Evolutionary conservation across 2,797 vertebrate genomes (phyloP).

Genomic region (Acomys russatus): DNA sequence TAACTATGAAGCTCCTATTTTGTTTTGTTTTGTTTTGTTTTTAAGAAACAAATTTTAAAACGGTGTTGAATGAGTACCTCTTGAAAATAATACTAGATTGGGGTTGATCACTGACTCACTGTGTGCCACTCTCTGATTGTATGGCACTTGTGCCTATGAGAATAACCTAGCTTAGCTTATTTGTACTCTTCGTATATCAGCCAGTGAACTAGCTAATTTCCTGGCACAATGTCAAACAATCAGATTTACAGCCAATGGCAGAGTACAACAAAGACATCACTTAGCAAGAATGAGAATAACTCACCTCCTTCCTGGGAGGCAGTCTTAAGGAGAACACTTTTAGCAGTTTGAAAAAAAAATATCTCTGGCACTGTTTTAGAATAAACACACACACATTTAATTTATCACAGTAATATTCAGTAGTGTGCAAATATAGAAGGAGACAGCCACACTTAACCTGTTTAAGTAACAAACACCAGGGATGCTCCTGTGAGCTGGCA

Average conservation of each 20-base stretch:
- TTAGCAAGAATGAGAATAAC: slow-evolving; percentile 85
- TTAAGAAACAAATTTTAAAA: neutral
- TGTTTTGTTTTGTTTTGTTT: too few relatives aligned
- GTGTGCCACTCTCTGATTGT: slow-evolving; percentile 3
- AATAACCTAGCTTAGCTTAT: slow-evolving; percentile 85
- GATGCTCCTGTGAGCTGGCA: slow-evolving; percentile 34
- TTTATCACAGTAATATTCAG: slow-evolving; percentile 79
- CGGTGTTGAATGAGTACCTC: neutral
- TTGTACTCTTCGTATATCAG: slow-evolving; percentile 84
- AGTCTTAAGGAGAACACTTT: slow-evolving; percentile 72
- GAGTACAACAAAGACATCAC: slow-evolving; percentile 87
- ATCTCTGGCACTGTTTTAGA: slow-evolving; percentile 79
- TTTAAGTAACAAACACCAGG: rapidly evolving
- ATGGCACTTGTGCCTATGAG: neutral
- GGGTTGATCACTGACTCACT: neutral
- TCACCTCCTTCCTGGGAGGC: slow-evolving; percentile 80
- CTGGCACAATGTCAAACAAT: slow-evolving; percentile 87
- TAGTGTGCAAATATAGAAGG: slow-evolving; percentile 4
- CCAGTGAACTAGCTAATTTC: slow-evolving; percentile 88
- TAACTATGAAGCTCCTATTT: neutral
- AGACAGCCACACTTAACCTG: neutral
- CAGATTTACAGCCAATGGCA: slow-evolving; percentile 86
- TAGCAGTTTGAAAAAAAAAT: neutral
- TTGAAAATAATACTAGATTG: neutral
- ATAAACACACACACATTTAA: slow-evolving; percentile 55